Base-by-base conservation (phyloP, 2,888 invertebrate species). In the Lepidonotus clava region DNA sequence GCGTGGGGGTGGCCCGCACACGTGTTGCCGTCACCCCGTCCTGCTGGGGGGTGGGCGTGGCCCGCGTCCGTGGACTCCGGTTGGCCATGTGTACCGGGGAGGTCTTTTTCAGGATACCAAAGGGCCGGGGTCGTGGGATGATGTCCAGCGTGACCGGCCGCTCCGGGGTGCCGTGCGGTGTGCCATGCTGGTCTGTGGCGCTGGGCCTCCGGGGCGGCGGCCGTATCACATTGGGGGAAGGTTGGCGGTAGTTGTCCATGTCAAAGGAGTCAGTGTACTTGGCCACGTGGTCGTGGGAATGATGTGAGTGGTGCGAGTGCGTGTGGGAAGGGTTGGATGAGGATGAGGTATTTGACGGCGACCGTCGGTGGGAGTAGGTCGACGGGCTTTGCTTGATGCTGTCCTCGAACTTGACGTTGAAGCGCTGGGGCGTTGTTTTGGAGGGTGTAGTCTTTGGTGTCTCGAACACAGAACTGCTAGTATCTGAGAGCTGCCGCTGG, bases 301-400 rank as follows among this genome's bases (percentile, higher is more conserved):
- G 86, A 86, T 84, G 76, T 56, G 83, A 83, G 24, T 86, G 51
- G 56, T 90, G 66, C 8, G 71, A 51, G 36, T 46, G 85, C 21
- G 76, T 28, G 88, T 85, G 84, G 18, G 89, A 87, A n/a, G 90
- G 86, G 51, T 89, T 90, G 90, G 96, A 96, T 1, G 95, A 95
- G 91, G 95, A 96, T 28, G 96, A 96, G 4, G 97, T 96, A 91
- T 97, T 97, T 0, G 97, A 97, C 0, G 97, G 96, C 0, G 97
- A 97, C 86, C 97, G 95, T 90, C 96, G 95, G 93, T 97, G 98
- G 84, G 88, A 86, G 56, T 87, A 86, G 86, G 87, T 86, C 46
- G 89, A 87, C 41, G 85, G 89, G 77, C 90, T 90, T 66, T 88
- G 87, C 84, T 90, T 90, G 61, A 87, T 89, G 66, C 87, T 85